Evolutionary conservation across 2,888 invertebrate species (phyloP), one percentile per base, ranked within the genome.

Genomic region (Calliopum simillimum): DNA sequence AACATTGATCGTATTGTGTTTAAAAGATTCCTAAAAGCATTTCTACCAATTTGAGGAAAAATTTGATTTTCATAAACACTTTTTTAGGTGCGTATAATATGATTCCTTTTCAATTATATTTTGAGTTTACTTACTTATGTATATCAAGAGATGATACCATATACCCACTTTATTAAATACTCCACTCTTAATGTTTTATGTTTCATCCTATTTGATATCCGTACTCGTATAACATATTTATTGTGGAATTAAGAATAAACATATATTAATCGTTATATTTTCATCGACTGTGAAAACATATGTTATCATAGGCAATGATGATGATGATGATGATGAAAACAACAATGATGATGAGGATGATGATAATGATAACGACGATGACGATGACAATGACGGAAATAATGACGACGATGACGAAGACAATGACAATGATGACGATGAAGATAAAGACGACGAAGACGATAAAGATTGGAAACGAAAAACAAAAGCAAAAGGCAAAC

Each of bases 401-500:
- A 83, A 86, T 62, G 84, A 88, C 51, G 85, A 87, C 53, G 86
- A 87, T 74, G 86, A 86, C 62, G 85, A 86, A 14, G 67, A 87
- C 19, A 84, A 86, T 33, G 83, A 86, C 41, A 82, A 86, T 53
- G 79, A 82, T 23, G 79, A 84, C 51, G 77, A 81, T 53, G 78
- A 81, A 58, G 77, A 79, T 64, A 77, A 79, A 70, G 75, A 78
- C 61, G 79, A 88, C 43, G 84, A 87, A 56, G 86, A 72, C 25
- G 68, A 70, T 11, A 43, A 21, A n/a, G 16, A 16, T 14, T 43
- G 33, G 49, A 6, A 70, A 49, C n/a, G 25, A 23, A 3, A 62
- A 25, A 33, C 2, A 33, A 33, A 33, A 33, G 2, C 33, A 33
- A 33, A 33, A 33, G 33, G 8, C 8, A 33, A 33, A 33, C 5